Conservation (phyloP, 2,113 vertebrate species). For the Hippolais icterina region DNA sequence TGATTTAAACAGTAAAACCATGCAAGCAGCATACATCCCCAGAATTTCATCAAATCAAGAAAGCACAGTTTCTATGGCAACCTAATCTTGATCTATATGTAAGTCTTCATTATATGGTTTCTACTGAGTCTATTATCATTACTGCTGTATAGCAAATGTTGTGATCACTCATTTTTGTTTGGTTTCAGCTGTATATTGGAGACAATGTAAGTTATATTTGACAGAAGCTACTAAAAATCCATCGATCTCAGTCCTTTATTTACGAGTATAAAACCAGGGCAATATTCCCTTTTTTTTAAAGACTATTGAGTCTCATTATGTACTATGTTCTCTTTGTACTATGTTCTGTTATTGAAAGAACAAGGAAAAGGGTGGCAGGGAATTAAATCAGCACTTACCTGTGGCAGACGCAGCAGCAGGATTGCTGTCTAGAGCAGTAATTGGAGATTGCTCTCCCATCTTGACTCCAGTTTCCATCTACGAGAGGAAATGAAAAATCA, state of each 20-base stretch:
- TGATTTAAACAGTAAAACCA: not conserved
- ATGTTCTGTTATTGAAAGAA: not conserved
- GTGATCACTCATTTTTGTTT: slow-evolving; percentile 32
- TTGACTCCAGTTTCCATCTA: slow-evolving; percentile 74
- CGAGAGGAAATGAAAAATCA: slow-evolving; percentile 55
- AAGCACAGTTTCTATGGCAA: slow-evolving; percentile 65
- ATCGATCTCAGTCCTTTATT: slow-evolving; percentile 39
- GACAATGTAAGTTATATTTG: slow-evolving; percentile 10
- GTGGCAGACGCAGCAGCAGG: slow-evolving; percentile 47
- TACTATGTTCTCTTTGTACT: not conserved
- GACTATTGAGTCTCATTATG: not conserved
- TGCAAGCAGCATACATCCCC: not conserved
- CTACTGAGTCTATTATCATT: slow-evolving; percentile 37
- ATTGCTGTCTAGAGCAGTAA: slow-evolving; percentile 60
- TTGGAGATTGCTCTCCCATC: slow-evolving; percentile 61
- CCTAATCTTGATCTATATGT: slow-evolving; percentile 54
- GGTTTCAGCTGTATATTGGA: slow-evolving; percentile 47
- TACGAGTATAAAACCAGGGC: not conserved
- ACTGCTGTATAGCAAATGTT: slow-evolving; percentile 27
- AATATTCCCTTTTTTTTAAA: not conserved
- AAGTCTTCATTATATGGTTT: slow-evolving; percentile 57
- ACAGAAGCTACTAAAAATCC: slow-evolving; percentile 37
- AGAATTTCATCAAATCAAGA: slow-evolving; percentile 17
- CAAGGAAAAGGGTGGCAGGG: not conserved
- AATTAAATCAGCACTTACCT: slow-evolving; percentile 72